Evolutionary conservation across 2,113 vertebrate species (phyloP), one percentile per base, ranked within the genome.

Genomic region (Labrus mixtus): DNA sequence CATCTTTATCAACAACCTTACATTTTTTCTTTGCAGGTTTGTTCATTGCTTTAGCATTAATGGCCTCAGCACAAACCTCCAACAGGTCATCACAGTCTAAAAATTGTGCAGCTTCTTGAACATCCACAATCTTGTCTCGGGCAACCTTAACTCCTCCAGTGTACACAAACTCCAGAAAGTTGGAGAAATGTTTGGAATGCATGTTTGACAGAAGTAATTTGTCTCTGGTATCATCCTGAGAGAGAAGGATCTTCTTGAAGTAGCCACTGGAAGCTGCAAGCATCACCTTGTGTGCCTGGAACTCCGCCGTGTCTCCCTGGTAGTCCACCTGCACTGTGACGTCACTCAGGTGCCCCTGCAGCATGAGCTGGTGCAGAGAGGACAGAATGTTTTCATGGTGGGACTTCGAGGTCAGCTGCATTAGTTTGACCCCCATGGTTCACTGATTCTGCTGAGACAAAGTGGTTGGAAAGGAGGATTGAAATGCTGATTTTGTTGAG

Each of bases 231-330:
- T 84, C 66, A 3, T 95, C 91, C 39, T 95, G 94, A 0, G 94
- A 93, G 23, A 98, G 94, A 53, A 99, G 95, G 3, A 95, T 87
- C 12, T 94, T 95, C 83, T 95, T 97, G 82, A 99, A 99, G 87
- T 97, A 99, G 64, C 96, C 96, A 74, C 98, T 98, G 23, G 97
- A 96, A 6, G 97, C 97, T 0, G 97, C 98, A 1, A 99, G 87
- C 13, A 99, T 96, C 5, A 96, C 93, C 83, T 95, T 96, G 87
- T 99, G 98, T 13, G 96, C 97, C 39, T 93, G 93, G 46, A 99
- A 99, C 62, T 97, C 96, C 3, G 95, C 90, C 1, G 94, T 82
- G 1, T 96, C 91, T 0, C 97, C 97, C 76, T 96, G 93, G 65
- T 94, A 94, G 84, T 97, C 95, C 37, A 98, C 96, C 0, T 96